Base-by-base conservation (phyloP, 2,113 vertebrate species). In the Myiozetetes cayanensis region DNA sequence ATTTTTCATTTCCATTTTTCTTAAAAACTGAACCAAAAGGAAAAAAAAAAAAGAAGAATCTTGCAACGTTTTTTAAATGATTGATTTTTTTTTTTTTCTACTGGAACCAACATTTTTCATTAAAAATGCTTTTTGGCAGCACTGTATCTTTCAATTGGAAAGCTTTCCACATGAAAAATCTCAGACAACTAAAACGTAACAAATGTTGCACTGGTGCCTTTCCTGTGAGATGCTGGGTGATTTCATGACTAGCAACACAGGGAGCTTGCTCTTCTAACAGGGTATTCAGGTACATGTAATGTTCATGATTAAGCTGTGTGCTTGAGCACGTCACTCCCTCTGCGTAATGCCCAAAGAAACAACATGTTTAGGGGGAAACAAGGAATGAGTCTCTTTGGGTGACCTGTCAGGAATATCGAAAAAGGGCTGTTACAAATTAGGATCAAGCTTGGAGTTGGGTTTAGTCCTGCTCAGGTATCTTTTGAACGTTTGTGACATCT, bases 61-160 rank as follows among this genome's bases (percentile, higher is more conserved):
- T 63, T 85, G 23, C 22, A 25, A 44, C 71, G 19, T 37, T 93
- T 93, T 93, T 87, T 14, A 77, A 93, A 79, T 74, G 8, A 86
- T 52, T 58, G 37, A 58, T 61, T 80, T 88, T 50, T 89, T 41
- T 37, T 39, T 41, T 89, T 87, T 53, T 3, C 33, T 70, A 43
- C 44, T 74, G 27, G 47, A 92, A 44, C 47, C 16, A n/a, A 31
- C 19, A 70, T 92, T 84, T 93, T 90, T 87, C 47, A 81, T 92
- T 74, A 74, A 94, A 92, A 93, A 89, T 86, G 43, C 2, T 74
- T 94, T 90, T 85, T 97, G 93, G 86, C 95, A 95, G 83, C 43
- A 16, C 47, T 55, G 35, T 78, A 37, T 89, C 91, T 94, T 95
- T 92, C 88, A 71, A 47, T 53, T 67, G 86, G 89, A 89, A 90